Evolutionary conservation across 2,888 invertebrate species (phyloP), one percentile per base, ranked within the genome.

Genomic region (Hipparchia sbordonii): DNA sequence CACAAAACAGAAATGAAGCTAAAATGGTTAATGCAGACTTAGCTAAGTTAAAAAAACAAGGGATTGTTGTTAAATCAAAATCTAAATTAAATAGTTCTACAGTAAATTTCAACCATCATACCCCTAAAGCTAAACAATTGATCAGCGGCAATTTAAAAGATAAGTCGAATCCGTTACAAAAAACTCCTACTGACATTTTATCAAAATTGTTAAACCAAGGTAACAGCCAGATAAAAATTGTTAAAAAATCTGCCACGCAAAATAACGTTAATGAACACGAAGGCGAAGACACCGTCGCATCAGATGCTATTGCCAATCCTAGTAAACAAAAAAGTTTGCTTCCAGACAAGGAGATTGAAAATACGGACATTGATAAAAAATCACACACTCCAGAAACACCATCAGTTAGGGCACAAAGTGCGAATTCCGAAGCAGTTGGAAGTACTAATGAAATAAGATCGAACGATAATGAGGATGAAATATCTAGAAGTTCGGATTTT

Each of bases 141-240:
- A 51, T 52, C n/a, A 56, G 54, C 10, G 46, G 46, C 2, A 78
- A 67, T 70, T 67, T 68, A 46, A 62, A 70, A 61, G 73, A 59
- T 7, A 74, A 63, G 46, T 62, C 61, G 2, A 72, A 70, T 59
- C n/a, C 13, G 57, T 67, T 56, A 70, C 71, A 73, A 73, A 71
- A 73, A 79, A 76, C 77, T 54, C 85, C 90, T 4, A 84, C 85
- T 77, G 89, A 90, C 67, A 86, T 91, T 51, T 82, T 93, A 60
- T 86, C 90, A 45, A 92, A 91, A 82, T 82, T 93, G 77, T 80
- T 92, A 12, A 90, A 85, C 76, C 89, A 91, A 79, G 88, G 86
- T 74, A 90, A 90, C 80, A 91, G 84, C 82, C 88, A 92, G 84
- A 88, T 93, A 74, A 91, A 90, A 86, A 89, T 93, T 63, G 82